Percentiles rank a stretch among this genome's conserved stretches.
Conservation (phyloP, 92 coral and sea anemone genomes). For the Meandrina meandrites region DNA sequence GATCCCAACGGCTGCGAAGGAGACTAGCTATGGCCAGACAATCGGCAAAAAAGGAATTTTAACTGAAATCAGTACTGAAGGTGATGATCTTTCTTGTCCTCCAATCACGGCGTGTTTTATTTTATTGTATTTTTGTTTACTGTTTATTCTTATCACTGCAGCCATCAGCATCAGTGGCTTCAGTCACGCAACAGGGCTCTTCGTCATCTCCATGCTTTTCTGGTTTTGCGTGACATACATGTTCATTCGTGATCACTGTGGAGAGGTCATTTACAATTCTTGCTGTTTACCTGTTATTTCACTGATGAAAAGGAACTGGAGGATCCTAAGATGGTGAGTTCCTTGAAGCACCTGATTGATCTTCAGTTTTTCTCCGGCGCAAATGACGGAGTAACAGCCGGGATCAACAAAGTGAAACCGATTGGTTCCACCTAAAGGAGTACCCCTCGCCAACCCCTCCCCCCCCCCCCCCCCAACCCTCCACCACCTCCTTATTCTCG, state of each 20-base stretch:
- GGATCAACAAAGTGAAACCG: background rate
- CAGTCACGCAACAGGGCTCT: constrained; percentile 53
- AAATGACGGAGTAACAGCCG: background rate
- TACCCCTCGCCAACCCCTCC: background rate
- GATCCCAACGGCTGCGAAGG: too few relatives aligned
- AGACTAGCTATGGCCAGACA: too few relatives aligned
- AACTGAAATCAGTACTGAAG: background rate
- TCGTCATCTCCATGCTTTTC: constrained; percentile 66
- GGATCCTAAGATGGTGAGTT: constrained; percentile 85
- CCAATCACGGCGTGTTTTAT: background rate
- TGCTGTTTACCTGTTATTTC: constrained; percentile 66
- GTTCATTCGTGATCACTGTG: constrained; percentile 80
- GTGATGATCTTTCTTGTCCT: background rate
- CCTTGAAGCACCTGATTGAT: background rate
- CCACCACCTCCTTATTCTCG: background rate
- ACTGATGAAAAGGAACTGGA: constrained; percentile 68
- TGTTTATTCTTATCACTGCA: background rate
- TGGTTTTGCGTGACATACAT: constrained; percentile 78
- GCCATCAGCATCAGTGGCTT: constrained; percentile 77
- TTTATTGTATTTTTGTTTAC: background rate
- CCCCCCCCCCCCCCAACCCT: background rate
- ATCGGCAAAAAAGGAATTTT: too few relatives aligned
- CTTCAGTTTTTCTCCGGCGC: background rate
- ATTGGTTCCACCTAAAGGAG: too few relatives aligned
- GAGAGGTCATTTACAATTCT: constrained; percentile 54